Conservation (phyloP, 35 echinoderm and acorn worm species). For the Lytechinus pictus region DNA sequence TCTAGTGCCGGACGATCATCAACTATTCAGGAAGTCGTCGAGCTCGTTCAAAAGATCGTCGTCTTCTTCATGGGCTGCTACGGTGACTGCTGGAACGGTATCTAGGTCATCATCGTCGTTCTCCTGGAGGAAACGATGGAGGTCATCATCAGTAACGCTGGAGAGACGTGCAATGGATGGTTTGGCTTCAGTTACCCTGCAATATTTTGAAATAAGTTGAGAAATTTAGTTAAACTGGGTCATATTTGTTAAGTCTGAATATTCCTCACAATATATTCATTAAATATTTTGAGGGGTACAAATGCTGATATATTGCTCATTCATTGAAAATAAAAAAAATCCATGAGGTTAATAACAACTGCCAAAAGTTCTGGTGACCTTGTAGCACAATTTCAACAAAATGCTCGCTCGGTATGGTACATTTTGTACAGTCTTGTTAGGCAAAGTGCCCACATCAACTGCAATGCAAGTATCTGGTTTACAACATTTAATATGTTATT, state of each 20-base stretch:
- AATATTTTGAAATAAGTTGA: not conserved
- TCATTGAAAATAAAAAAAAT: no score
- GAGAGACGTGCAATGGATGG: not conserved
- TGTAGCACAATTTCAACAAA: no score
- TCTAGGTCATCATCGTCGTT: slow-evolving; percentile 16
- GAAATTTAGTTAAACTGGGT: no score
- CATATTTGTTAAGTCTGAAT: no score
- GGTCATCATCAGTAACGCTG: slow-evolving; percentile 22
- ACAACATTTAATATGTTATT: no score
- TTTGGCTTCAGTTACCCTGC: not conserved
- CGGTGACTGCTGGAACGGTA: not conserved
- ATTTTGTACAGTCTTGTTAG: no score
- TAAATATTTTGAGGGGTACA: no score
- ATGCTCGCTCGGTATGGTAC: no score
- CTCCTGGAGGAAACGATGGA: slow-evolving; percentile 18
- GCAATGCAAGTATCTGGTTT: not conserved
- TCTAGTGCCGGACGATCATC: not conserved
- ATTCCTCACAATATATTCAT: no score
- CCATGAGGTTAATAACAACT: no score
- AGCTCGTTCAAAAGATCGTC: slow-evolving; percentile 28
- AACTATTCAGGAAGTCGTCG: slow-evolving; percentile 42
- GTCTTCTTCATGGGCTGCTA: not conserved
- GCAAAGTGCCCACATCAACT: not conserved
- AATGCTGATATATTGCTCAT: no score
- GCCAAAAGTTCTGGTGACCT: no score